Evolutionary conservation across 1,140 invertebrate species (phyloP).

Genomic region (Macrobrachium nipponense): DNA sequence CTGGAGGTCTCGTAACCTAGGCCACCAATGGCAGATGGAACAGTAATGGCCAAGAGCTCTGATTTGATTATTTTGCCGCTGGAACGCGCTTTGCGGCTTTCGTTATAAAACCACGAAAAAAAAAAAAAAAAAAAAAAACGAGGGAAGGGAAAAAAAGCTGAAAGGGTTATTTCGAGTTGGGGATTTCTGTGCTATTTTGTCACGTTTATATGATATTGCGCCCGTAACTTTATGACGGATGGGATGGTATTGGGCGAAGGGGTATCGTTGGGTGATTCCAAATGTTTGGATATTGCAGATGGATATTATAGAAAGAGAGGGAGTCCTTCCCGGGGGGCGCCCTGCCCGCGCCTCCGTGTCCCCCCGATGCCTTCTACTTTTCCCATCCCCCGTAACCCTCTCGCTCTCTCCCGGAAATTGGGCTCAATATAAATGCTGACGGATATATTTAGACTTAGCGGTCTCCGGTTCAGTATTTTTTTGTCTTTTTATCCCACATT

Average conservation of each 20-base stretch:
- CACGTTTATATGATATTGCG: conserved; percentile 55
- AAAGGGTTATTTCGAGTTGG: conserved; percentile 49
- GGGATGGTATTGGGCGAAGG: conserved; percentile 35
- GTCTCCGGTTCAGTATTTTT: no score
- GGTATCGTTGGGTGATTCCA: conserved; percentile 27
- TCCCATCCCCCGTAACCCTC: background rate
- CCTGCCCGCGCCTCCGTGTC: background rate
- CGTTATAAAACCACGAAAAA: background rate
- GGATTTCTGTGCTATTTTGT: conserved; percentile 51
- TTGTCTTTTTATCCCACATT: no score
- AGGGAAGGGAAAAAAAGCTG: conserved; percentile 14
- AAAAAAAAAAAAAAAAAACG: background rate
- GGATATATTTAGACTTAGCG: background rate
- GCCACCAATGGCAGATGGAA: conserved; percentile 51
- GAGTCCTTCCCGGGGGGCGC: background rate
- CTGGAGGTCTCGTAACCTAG: conserved; percentile 30
- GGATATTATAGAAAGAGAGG: no score
- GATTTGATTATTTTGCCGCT: conserved; percentile 55
- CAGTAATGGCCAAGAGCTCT: conserved; percentile 37
- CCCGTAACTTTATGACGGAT: conserved; percentile 51
- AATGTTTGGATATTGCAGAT: background rate
- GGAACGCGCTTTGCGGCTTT: conserved; percentile 11
- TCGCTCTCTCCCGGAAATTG: background rate
- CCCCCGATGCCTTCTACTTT: background rate
- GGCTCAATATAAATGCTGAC: background rate